phyloP scores from a whole-genome alignment of 1,140 invertebrate species.

The Pentalonia nigronervosa region DNA sequence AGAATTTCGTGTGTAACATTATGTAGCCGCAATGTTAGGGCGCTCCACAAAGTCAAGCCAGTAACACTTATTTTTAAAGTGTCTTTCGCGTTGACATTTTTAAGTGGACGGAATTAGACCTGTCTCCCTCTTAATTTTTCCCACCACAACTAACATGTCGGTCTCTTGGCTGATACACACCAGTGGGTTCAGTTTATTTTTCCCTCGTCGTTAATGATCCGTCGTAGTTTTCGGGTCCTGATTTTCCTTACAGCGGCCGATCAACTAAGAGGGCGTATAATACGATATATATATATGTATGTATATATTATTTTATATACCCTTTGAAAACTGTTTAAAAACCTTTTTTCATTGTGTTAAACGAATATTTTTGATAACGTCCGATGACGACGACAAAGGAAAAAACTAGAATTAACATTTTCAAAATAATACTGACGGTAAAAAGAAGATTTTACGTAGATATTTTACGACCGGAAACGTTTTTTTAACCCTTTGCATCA shows the following conservation, averaged over 20 bases:
- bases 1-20: not conserved
- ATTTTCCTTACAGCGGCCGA: not conserved
- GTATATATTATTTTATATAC: not conserved
- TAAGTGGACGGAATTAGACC: conserved; percentile 44
- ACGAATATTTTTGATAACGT: conserved; percentile 1
- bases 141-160: not conserved
- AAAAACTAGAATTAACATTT: conserved; percentile 4
- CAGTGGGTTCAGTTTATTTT: not conserved
- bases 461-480: conserved; percentile 46
- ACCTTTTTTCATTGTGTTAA: not conserved
- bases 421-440: not conserved
- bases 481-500: conserved; percentile 16
- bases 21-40: not conserved
- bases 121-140: not conserved
- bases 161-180: not conserved
- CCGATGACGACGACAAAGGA: not conserved
- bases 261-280: not conserved
- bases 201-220: not conserved
- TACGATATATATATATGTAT: no score
- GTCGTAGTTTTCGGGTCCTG: not conserved
- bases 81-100: conserved; percentile 47
- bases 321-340: not conserved
- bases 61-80: conserved; percentile 52
- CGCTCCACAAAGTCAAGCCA: not conserved
- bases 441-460: conserved; percentile 40